These are phyloP conservation scores for Zhuqinia jingwanae DNA, from an alignment of 2,888 invertebrate species.

Conservation along the genomic window DNA sequence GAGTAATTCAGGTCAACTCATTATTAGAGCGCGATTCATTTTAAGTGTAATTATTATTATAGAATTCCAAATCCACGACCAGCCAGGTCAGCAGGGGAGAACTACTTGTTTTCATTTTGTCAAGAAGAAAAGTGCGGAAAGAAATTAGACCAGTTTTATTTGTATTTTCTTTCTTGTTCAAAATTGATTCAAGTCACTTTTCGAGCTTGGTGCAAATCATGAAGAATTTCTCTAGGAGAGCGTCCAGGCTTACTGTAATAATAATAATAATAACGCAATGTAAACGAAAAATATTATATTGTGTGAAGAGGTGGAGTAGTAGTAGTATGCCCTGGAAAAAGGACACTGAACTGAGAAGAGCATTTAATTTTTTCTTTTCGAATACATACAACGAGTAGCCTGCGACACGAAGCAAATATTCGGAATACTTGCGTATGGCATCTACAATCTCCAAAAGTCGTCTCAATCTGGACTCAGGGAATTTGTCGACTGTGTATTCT, in stretches of 20 bases:
- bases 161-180: no score
- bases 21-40: no score
- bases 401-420: constrained; percentile 41
- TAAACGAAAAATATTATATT: neutral
- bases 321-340: no score
- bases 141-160: no score
- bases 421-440: constrained; percentile 49
- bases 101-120: neutral
- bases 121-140: neutral
- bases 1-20: no score
- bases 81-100: neutral
- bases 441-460: constrained; percentile 46
- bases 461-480: constrained; percentile 40
- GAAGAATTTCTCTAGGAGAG: constrained; percentile 54
- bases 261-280: no score
- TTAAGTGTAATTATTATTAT: no score
- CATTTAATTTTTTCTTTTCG: neutral
- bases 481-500: constrained; percentile 7
- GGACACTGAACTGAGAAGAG: no score
- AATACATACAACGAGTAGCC: constrained; percentile 44
- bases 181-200: neutral
- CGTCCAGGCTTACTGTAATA: constrained; percentile 29
- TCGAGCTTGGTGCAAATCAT: constrained; percentile 44
- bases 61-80: no score
- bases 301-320: no score